Base-by-base conservation (phyloP, 1,140 invertebrate genomes). In the Drosophila virilis region DNA sequence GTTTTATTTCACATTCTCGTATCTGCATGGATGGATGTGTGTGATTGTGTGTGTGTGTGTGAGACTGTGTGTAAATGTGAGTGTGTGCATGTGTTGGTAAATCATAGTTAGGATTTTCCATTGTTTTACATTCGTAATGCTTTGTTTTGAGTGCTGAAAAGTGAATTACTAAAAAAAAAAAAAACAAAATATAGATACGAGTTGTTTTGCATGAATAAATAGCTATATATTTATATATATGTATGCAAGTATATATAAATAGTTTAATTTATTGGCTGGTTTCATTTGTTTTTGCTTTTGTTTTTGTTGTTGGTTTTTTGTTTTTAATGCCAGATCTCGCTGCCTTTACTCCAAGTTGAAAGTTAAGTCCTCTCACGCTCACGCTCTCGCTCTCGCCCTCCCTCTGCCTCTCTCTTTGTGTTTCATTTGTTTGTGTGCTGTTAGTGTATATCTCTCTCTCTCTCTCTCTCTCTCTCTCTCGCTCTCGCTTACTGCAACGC, bases 1-100 rank as follows among this genome's bases (percentile, higher is more conserved):
- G 50, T 58, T 84, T 85, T 84, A 86, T 81, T 85, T 66, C 72
- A 68, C 69, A 68, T 76, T 71, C 65, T 57, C 65, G 66, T 68
- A 40, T 71, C 43, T 70, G 50, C 57, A 40, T 73, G 43, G 10
- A 46, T 50, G 22, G 22, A 22, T 22, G 22, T 22, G 22, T 22
- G 17, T 1, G 17, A 1, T 0, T 17, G 17, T 17, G 7, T 35
- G 15, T 57, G 54, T 66, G 38, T 42, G 50, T 68, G 54, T 67
- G 35, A 67, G 22, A 10, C 6, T 35, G 28, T 33, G 8, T 38
- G 59, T 61, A 37, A 35, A 38, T 71, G 58, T 70, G 40, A 70
- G 38, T 33, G 12, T 37, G 38, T 33, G 22, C 48, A 4, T 15
- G n/a, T 13, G 8, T 52, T 35, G 28, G 46, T 54, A 40, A 59